Conservation (phyloP, 2,797 vertebrate genomes). For the Helarctos malayanus region DNA sequence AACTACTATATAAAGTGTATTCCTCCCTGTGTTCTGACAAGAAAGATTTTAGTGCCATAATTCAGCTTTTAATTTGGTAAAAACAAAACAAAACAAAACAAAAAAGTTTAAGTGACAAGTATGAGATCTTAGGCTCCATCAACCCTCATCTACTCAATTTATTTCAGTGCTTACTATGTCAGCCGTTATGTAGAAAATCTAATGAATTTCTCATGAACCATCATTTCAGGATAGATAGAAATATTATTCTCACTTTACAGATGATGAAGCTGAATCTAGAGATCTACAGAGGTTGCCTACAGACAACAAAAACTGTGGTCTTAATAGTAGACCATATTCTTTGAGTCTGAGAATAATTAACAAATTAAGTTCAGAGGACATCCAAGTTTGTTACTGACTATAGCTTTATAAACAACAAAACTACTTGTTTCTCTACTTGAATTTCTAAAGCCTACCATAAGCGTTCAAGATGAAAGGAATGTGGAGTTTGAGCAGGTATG, state of each 20-base stretch:
- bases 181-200: neutral
- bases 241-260: neutral
- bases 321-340: neutral
- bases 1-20: neutral
- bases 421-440: neutral
- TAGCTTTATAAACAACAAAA: neutral
- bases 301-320: neutral
- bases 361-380: neutral
- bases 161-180: neutral
- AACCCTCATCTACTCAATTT: neutral
- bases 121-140: neutral
- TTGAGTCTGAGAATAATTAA: neutral
- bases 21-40: neutral
- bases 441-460: neutral
- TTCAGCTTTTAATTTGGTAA: neutral
- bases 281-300: neutral
- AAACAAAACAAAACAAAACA: neutral
- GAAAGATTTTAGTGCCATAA: neutral
- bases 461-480: neutral
- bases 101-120: neutral
- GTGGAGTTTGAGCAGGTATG: fast-evolving
- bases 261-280: neutral
- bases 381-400: neutral
- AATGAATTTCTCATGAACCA: neutral
- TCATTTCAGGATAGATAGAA: neutral